Base-by-base conservation (phyloP, 2,113 vertebrate genomes). In the Pantherophis guttatus region DNA sequence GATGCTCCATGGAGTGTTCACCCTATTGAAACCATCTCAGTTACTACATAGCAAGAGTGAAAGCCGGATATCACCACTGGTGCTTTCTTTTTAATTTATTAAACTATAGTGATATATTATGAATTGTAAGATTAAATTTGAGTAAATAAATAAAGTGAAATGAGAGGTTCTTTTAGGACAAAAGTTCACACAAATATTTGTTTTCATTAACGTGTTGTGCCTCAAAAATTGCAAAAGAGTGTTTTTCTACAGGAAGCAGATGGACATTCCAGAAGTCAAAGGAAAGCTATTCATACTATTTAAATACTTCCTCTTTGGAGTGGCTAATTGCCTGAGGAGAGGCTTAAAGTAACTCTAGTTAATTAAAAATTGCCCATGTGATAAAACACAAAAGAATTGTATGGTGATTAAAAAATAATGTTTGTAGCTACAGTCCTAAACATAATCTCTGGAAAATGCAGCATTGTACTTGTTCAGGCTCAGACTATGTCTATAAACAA, bases 191-290 rank as follows among this genome's bases (percentile, higher is more conserved):
- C 92, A 57, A 95, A 94, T 95, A 86, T 65, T 81, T 44, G 0
- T 17, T 65, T 0, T 62, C 26, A 59, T 87, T 92, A 93, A 95
- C 93, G 48, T 62, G 85, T 81, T 24, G 10, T 54, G 24, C 86
- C 95, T 94, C 91, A 92, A 95, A 96, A 91, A 94, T 93, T 96
- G 91, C 93, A 95, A 93, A 97, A 96, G 29, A 91, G 86, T 91
- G 2, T 94, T 95, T 96, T 94, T 96, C 91, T 95, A 96, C 93
- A 96, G 96, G 96, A 96, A 96, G 94, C 96, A 96, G 95, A 96
- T 95, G 95, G 95, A 86, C 92, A 89, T 97, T 96, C 95, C 95
- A 95, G 94, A 93, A 96, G 88, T 93, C 93, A 93, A 92, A 94
- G 75, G 10, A 90, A 97, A 97, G 95, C 95, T 93, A 89, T 62